Percentiles rank a stretch among this genome's conserved stretches.
Conservation (phyloP, 2,797 vertebrate species). For the Thripadectes ignobilis region DNA sequence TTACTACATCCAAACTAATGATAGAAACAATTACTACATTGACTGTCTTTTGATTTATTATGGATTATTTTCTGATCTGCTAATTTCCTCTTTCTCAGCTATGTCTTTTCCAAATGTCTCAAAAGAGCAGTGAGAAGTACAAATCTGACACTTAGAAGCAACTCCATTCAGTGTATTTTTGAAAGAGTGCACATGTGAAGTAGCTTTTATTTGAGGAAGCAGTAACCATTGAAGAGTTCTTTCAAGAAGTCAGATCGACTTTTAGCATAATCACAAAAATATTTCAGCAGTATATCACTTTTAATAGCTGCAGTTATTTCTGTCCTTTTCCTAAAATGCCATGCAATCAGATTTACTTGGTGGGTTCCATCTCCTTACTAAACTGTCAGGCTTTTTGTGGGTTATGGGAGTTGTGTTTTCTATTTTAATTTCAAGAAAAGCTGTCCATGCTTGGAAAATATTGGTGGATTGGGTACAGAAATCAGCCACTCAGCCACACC, state of each 20-base stretch:
- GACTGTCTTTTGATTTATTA: conserved; percentile 18
- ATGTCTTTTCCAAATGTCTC: background rate
- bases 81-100: conserved; percentile 4
- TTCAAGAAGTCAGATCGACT: background rate
- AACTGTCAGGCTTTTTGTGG: conserved; percentile 66
- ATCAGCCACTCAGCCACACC: conserved; percentile 60
- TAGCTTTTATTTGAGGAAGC: conserved; percentile 34
- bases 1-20: background rate
- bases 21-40: background rate
- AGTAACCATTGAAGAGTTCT: conserved; percentile 18
- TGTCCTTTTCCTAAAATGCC: conserved; percentile 52
- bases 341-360: conserved; percentile 47
- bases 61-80: background rate
- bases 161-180: background rate
- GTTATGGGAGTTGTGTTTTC: conserved; percentile 66
- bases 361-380: conserved; percentile 52
- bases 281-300: conserved; percentile 35
- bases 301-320: conserved; percentile 46
- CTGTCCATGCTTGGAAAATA: conserved; percentile 75
- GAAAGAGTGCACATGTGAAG: background rate
- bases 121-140: background rate
- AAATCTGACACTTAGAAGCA: background rate
- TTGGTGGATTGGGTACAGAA: conserved; percentile 63
- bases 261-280: conserved; percentile 47
- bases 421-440: conserved; percentile 78